Evolutionary conservation across 2,797 vertebrate species (phyloP).

Genomic region (Ambastaia sidthimunki): DNA sequence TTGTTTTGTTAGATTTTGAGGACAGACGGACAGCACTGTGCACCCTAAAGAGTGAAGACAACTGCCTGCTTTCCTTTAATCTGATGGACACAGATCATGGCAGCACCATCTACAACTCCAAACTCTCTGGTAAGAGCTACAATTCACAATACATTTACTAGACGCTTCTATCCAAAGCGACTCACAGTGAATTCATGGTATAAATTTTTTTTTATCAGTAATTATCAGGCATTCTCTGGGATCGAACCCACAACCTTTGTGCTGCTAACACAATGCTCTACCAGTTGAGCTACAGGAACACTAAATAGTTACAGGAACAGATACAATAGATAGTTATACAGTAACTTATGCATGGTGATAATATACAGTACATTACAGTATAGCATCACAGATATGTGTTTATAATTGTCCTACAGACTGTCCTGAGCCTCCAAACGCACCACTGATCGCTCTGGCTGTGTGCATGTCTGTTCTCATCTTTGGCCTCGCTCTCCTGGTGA

Average conservation of each 20-base stretch:
- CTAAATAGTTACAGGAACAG: too few relatives aligned
- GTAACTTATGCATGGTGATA: not conserved
- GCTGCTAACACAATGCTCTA: too few relatives aligned
- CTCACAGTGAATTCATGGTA: too few relatives aligned
- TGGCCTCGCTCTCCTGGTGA: conserved; percentile 85
- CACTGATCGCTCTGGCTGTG: conserved; percentile 90
- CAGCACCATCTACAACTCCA: conserved; percentile 83
- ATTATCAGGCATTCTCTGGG: too few relatives aligned
- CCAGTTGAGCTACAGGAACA: too few relatives aligned
- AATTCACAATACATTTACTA: too few relatives aligned
- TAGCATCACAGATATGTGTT: not conserved
- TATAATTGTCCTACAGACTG: conserved; percentile 80
- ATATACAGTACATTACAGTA: not conserved
- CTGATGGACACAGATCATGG: conserved; percentile 81
- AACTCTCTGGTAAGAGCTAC: conserved; percentile 79
- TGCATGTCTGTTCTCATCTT: conserved; percentile 89
- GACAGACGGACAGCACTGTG: conserved; percentile 84
- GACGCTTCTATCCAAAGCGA: too few relatives aligned
- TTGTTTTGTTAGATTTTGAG: conserved; percentile 81
- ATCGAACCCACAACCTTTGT: too few relatives aligned
- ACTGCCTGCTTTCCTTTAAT: conserved; percentile 89
- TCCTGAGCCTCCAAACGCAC: conserved; percentile 85
- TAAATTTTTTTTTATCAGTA: too few relatives aligned
- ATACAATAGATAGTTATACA: not conserved
- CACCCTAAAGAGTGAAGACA: conserved; percentile 85